Evolutionary conservation across 2,888 invertebrate genomes (phyloP).

Genomic region (Dicyrtoma fusca): DNA sequence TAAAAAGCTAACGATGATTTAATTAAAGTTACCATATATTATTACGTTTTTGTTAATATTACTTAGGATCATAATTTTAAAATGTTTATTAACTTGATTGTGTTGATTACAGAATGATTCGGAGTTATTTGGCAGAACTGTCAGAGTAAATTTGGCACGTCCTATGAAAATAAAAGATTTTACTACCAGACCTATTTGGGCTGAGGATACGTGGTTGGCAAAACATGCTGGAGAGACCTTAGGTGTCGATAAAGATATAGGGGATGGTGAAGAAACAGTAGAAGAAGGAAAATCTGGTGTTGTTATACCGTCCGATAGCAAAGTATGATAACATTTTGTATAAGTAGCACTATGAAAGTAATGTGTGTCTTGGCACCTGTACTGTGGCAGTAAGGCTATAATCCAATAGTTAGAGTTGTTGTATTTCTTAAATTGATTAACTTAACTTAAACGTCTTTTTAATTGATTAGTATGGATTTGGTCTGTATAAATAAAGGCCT

Average conservation of each 20-base stretch:
- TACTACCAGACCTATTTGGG: constrained; percentile 93
- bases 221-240: constrained; percentile 93
- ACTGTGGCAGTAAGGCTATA: too few relatives aligned
- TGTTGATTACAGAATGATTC: constrained; percentile 81
- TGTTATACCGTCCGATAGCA: constrained; percentile 12
- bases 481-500: too few relatives aligned
- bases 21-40: too few relatives aligned
- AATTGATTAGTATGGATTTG: too few relatives aligned
- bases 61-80: neutral
- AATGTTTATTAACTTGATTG: constrained; percentile 16
- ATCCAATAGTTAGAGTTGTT: too few relatives aligned
- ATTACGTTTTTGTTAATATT: too few relatives aligned
- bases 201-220: constrained; percentile 97
- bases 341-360: too few relatives aligned
- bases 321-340: too few relatives aligned
- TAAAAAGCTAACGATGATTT: too few relatives aligned
- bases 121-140: constrained; percentile 93
- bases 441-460: too few relatives aligned
- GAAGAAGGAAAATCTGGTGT: constrained; percentile 53
- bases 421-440: too few relatives aligned
- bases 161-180: constrained; percentile 97
- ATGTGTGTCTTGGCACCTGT: neutral
- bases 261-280: constrained; percentile 62
- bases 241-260: constrained; percentile 57
- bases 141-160: constrained; percentile 94